Evolutionary conservation across 1,140 invertebrate species (phyloP).

Genomic region (Euschistus heros): DNA sequence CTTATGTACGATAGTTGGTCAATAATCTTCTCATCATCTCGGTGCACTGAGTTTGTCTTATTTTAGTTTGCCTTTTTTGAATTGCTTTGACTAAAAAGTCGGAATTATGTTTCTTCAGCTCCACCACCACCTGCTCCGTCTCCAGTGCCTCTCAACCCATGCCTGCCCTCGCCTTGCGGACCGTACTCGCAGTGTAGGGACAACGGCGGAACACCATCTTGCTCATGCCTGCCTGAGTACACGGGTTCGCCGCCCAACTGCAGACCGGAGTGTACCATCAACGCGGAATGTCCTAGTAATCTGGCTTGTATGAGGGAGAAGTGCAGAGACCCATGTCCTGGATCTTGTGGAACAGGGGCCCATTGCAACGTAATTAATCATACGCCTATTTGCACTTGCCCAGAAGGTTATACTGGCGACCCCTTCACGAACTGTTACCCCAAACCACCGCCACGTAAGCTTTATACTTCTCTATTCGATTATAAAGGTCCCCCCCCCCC

Average conservation of each 20-base stretch:
- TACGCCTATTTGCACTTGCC: constrained; percentile 58
- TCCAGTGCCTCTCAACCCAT: constrained; percentile 30
- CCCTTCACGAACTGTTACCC: constrained; percentile 51
- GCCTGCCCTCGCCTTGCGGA: constrained; percentile 44
- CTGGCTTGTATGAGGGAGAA: constrained; percentile 46
- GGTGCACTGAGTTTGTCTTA: too few species aligned
- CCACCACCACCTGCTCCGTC: constrained; percentile 5
- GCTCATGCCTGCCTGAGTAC: constrained; percentile 44
- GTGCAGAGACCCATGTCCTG: constrained; percentile 49
- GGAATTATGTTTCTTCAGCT: constrained; percentile 20
- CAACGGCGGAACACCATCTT: constrained; percentile 42
- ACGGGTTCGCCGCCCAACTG: constrained; percentile 43
- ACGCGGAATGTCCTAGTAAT: constrained; percentile 42
- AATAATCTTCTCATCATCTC: too few species aligned
- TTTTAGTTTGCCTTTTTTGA: too few species aligned
- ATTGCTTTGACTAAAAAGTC: too few species aligned
- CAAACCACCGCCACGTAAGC: constrained; percentile 26
- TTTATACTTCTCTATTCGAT: constrained; percentile 48
- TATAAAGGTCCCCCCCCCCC: constrained; percentile 65
- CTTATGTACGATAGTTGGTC: too few species aligned
- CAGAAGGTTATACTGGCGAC: constrained; percentile 54
- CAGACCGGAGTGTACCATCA: constrained; percentile 45
- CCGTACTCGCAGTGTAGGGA: constrained; percentile 45
- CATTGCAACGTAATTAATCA: constrained; percentile 64
- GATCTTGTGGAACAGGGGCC: constrained; percentile 60